Evolutionary conservation across 2,113 vertebrate species (phyloP), one percentile per base, ranked within the genome.

Genomic region (Sinocyclocheilus grahami): DNA sequence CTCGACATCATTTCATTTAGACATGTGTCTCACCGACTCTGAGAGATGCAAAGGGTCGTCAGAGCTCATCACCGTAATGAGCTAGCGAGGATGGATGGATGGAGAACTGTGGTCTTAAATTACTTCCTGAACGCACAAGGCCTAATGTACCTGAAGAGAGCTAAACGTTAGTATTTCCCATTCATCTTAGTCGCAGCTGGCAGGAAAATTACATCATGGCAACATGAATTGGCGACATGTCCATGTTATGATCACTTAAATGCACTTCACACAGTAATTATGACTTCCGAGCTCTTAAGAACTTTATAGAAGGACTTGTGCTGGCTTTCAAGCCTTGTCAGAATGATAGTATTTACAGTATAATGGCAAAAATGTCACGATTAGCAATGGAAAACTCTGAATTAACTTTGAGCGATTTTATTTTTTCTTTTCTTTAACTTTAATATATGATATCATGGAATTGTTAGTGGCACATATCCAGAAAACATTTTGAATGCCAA

Each of bases 241-340:
- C 48, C 75, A 55, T 78, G 48, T 78, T 78, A 33, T 78, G 76
- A 78, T 78, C 24, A 55, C 76, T 78, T 78, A 78, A 78, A 78
- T 22, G 76, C 76, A 55, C 76, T 78, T 78, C 76, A 55, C 48
- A 18, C 55, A 78, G 16, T 20, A 78, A 76, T 76, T 76, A 76
- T 76, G 22, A 55, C 76, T 78, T 33, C 48, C 14, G 24, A 78
- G 76, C 16, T 78, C 75, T 77, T 53, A 30, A 78, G 75, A 55
- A 18, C 48, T 55, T 78, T 78, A 48, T 75, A 48, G 46, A 20
- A 30, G 24, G 24, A 48, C 24, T 58, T 58, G 55, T 60, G 3
- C 20, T 5, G 37, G 39, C 48, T 78, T 33, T 55, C 48, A 51
- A 30, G 48, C 5, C 24, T 55, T 20, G 5, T 51, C 14, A 14